Percentiles rank a stretch among this genome's conserved stretches.
These are phyloP conservation scores for Drosophila prostipennis DNA, from an alignment of 2,888 invertebrate genomes.

Conservation along the genomic window DNA sequence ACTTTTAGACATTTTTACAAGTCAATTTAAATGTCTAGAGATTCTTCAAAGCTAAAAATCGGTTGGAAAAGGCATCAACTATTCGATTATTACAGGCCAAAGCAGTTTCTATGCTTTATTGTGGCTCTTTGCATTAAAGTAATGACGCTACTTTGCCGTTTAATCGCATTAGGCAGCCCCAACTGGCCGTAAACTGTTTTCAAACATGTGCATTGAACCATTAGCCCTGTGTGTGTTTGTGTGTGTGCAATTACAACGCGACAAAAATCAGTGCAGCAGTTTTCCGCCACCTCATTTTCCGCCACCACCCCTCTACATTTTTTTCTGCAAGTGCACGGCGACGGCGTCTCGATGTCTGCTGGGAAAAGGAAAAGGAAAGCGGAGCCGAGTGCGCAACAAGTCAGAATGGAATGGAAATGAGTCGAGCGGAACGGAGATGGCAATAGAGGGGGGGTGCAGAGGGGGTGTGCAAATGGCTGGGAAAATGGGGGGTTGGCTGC, in stretches of 20 bases:
- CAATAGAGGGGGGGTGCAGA: constrained; percentile 3
- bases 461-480: constrained; percentile 1
- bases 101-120: background rate
- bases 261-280: constrained; percentile 25
- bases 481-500: background rate
- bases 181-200: constrained; percentile 39
- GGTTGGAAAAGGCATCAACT: background rate
- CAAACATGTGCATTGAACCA: constrained; percentile 21
- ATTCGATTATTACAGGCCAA: background rate
- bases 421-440: background rate
- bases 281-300: background rate
- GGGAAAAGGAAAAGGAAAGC: constrained; percentile 28
- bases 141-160: constrained; percentile 7
- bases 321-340: constrained; percentile 54
- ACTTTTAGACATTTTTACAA: background rate
- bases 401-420: constrained; percentile 35
- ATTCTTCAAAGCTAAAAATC: background rate
- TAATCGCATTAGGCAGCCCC: constrained; percentile 37
- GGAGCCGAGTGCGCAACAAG: constrained; percentile 58
- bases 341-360: constrained; percentile 59
- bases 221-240: constrained; percentile 2
- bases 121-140: background rate
- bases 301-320: background rate
- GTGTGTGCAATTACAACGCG: constrained; percentile 27
- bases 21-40: background rate